Conservation (phyloP, 1,140 invertebrate genomes). For the Oryzaephilus surinamensis region DNA sequence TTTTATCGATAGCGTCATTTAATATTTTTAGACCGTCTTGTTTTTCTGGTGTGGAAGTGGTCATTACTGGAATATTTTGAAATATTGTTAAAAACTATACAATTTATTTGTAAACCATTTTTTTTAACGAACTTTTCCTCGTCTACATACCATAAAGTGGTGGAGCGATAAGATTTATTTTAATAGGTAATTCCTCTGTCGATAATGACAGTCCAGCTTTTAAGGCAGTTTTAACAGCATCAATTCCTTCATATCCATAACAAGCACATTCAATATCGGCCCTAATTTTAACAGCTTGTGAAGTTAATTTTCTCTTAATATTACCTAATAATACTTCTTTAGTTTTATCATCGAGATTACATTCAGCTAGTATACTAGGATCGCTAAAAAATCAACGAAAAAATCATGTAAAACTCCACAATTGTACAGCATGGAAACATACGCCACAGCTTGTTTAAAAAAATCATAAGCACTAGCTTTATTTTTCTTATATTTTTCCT, state of each 20-base stretch:
- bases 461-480: conserved; percentile 89
- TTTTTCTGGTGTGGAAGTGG: conserved; percentile 94
- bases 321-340: conserved; percentile 89
- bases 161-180: conserved; percentile 98
- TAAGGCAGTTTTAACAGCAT: conserved; percentile 93
- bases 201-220: conserved; percentile 86
- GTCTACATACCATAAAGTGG: conserved; percentile 74
- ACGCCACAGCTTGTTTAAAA: conserved; percentile 97
- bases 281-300: conserved; percentile 95
- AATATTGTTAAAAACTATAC: conserved; percentile 3
- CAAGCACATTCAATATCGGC: conserved; percentile 98
- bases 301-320: conserved; percentile 93
- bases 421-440: conserved; percentile 37
- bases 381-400: conserved; percentile 51
- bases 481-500: conserved; percentile 95
- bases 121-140: not conserved
- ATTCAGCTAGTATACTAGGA: conserved; percentile 90
- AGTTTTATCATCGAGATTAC: conserved; percentile 84
- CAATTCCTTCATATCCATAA: conserved; percentile 97
- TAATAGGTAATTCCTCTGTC: conserved; percentile 89
- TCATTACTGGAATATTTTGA: conserved; percentile 68
- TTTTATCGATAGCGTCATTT: conserved; percentile 79
- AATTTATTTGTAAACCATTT: not conserved
- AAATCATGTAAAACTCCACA: not conserved
- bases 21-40: conserved; percentile 83